A percentile compares a stretch with the other conserved stretches of the same genome.
phyloP scores from a whole-genome alignment of 2,113 vertebrate species.

The Eptatretus burgeri region DNA sequence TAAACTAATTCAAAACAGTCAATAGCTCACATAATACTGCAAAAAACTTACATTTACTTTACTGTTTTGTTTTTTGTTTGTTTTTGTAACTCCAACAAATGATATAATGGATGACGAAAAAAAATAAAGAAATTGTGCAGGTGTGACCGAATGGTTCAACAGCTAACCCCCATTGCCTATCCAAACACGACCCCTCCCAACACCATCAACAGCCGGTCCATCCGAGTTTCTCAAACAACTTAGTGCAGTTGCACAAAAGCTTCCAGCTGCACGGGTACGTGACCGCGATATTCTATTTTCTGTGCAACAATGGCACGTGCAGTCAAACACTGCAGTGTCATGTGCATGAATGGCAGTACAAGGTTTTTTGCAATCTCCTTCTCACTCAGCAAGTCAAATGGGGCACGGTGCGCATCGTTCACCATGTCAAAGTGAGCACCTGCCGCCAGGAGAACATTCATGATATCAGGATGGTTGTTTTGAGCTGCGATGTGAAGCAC shows the following conservation, averaged over 20 bases:
- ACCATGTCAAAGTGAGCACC: constrained; percentile 67
- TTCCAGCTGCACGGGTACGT: constrained; percentile 67
- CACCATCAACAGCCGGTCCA: no score
- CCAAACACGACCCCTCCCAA: no score
- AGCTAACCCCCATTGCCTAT: no score
- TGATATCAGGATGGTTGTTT: constrained; percentile 43
- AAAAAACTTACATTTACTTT: no score
- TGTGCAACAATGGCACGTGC: constrained; percentile 54
- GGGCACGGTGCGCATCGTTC: constrained; percentile 50
- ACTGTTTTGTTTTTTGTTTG: no score
- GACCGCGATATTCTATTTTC: constrained; percentile 66
- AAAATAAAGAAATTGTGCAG: no score
- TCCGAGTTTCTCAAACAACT: constrained; percentile 9
- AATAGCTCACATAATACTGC: no score
- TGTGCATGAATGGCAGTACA: constrained; percentile 47
- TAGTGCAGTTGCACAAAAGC: constrained; percentile 76
- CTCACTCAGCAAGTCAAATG: constrained; percentile 55
- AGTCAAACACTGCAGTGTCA: constrained; percentile 80
- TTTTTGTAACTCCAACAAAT: no score
- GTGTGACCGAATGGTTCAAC: no score
- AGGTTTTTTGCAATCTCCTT: constrained; percentile 36
- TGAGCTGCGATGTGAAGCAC: constrained; percentile 43
- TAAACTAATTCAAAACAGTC: no score
- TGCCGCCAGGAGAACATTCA: constrained; percentile 38
- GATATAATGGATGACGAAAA: no score